Conservation (phyloP, 2,888 invertebrate genomes). For the Xestoiulus laeticollis region DNA sequence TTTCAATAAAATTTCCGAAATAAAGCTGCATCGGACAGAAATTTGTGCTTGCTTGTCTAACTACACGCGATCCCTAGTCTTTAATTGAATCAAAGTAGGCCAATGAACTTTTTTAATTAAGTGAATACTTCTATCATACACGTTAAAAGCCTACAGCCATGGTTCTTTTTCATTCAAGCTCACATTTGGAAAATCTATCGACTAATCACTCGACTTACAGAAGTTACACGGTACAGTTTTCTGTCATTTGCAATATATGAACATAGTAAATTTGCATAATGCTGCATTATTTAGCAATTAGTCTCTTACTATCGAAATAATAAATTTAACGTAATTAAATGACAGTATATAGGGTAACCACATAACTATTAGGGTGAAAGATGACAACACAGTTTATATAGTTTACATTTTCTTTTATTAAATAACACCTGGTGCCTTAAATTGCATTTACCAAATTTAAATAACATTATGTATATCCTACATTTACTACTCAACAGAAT, state of each 20-base stretch:
- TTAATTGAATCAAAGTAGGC: conserved; percentile 15
- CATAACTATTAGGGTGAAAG: too few species aligned
- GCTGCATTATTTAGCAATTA: neutral
- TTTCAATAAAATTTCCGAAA: neutral
- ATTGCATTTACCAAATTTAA: too few species aligned
- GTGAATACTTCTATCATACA: neutral
- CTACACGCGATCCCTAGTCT: neutral
- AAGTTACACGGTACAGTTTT: too few species aligned
- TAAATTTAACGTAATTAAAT: too few species aligned
- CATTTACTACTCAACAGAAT: too few species aligned
- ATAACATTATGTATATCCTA: too few species aligned
- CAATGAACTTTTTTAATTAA: conserved; percentile 23
- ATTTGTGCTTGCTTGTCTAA: neutral
- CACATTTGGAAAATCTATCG: neutral
- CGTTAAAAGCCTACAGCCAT: neutral
- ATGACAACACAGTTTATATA: too few species aligned
- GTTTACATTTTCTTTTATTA: too few species aligned
- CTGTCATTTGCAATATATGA: neutral
- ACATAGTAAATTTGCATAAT: neutral
- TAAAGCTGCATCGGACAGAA: neutral
- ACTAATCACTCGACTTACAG: neutral
- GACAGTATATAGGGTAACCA: too few species aligned
- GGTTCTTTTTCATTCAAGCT: neutral
- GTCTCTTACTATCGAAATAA: too few species aligned
- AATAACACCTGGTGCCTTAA: too few species aligned